These are phyloP conservation scores for Malurus cyaneus DNA, from an alignment of 2,113 vertebrate genomes.

Conservation along the genomic window DNA sequence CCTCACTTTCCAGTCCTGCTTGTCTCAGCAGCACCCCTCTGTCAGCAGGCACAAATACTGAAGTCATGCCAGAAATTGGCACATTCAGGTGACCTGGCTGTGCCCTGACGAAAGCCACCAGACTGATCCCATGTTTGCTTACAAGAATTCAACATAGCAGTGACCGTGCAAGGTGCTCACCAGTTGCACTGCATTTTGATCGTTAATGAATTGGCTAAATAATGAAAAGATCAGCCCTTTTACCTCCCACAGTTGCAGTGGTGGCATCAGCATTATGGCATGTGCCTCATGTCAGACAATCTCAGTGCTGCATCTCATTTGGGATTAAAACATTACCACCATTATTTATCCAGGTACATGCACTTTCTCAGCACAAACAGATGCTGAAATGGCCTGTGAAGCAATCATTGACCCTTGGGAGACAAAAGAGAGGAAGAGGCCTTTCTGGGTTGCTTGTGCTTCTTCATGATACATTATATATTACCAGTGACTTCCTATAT, in stretches of 20 bases:
- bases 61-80: background rate
- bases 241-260: background rate
- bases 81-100: background rate
- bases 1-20: background rate
- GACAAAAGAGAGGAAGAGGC: background rate
- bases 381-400: background rate
- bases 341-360: rapidly evolving
- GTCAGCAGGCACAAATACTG: background rate
- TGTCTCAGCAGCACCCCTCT: background rate
- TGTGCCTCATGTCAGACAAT: background rate
- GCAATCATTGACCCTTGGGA: background rate
- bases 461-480: background rate
- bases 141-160: background rate
- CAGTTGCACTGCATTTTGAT: background rate
- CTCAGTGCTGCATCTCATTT: background rate
- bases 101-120: background rate
- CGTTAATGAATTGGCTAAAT: background rate
- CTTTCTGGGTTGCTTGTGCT: background rate
- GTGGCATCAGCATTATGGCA: background rate
- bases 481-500: background rate
- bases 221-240: background rate
- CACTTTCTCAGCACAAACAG: background rate
- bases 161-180: background rate
- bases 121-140: background rate
- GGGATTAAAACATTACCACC: background rate